phyloP scores from a whole-genome alignment of 2,888 invertebrate species.

The Heliothis peltigera region DNA sequence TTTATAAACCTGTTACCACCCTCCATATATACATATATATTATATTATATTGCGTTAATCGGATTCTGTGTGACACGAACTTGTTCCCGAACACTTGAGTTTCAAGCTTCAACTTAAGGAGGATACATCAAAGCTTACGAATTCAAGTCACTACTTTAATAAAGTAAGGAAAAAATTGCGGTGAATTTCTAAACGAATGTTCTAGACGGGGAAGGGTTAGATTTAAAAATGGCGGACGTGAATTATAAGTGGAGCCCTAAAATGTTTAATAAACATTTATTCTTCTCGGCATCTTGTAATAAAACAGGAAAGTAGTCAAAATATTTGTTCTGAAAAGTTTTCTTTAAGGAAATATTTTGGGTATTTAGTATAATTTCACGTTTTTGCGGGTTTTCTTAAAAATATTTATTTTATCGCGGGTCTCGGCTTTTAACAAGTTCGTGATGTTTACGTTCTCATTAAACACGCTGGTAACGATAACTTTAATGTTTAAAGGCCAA shows the following conservation, averaged over 20 bases:
- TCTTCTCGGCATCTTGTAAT: constrained; percentile 21
- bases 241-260: constrained; percentile 16
- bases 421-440: constrained; percentile 15
- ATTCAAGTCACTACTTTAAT: constrained; percentile 6
- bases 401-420: constrained; percentile 37
- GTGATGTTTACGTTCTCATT: constrained; percentile 42
- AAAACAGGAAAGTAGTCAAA: constrained; percentile 37
- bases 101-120: constrained; percentile 22
- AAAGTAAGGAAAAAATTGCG: constrained; percentile 27
- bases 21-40: constrained; percentile 13
- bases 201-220: constrained; percentile 30
- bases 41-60: constrained; percentile 42
- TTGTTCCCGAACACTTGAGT: constrained; percentile 22
- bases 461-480: constrained; percentile 20
- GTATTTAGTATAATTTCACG: constrained; percentile 44
- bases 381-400: constrained; percentile 40
- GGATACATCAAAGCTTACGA: constrained; percentile 36
- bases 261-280: constrained; percentile 43
- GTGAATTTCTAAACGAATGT: constrained; percentile 24
- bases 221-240: constrained; percentile 29
- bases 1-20: constrained; percentile 40
- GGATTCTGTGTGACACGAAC: constrained; percentile 38
- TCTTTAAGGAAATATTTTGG: constrained; percentile 35
- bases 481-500: neutral
- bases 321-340: constrained; percentile 48